Percentiles rank a stretch among this genome's conserved stretches.
These are phyloP conservation scores for Portunus trituberculatus DNA, from an alignment of 1,140 invertebrate genomes.

Conservation along the genomic window DNA sequence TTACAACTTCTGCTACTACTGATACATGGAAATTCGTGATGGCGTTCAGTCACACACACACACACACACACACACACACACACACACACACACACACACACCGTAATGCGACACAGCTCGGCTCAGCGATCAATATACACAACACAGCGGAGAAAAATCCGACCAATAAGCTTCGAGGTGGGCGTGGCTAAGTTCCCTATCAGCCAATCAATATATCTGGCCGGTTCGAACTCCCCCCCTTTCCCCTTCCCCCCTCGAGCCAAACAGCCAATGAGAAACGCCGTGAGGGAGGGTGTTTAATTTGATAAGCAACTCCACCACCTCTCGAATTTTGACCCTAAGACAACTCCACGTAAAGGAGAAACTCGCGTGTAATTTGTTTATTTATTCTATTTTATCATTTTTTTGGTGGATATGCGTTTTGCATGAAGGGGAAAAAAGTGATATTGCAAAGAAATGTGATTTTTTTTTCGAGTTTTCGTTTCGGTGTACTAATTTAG, in stretches of 20 bases:
- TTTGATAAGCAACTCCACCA: neutral
- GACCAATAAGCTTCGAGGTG: slow-evolving; percentile 65
- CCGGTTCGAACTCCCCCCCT: slow-evolving; percentile 59
- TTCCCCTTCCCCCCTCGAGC: neutral
- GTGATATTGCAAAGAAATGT: no score
- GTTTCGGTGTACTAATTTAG: neutral
- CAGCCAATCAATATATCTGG: slow-evolving; percentile 70
- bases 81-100: neutral
- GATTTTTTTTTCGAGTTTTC: no score
- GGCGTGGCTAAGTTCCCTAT: slow-evolving; percentile 65
- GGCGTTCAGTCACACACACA: no score
- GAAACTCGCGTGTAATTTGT: no score
- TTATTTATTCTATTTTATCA: no score
- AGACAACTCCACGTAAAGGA: neutral
- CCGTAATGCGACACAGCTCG: slow-evolving; percentile 40
- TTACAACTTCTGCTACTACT: neutral
- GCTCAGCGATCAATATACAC: slow-evolving; percentile 64
- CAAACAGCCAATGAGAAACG: slow-evolving; percentile 50
- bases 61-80: no score
- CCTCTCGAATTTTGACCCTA: neutral
- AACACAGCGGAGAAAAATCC: slow-evolving; percentile 59
- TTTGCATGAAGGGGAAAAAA: no score
- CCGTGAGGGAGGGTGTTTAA: slow-evolving; percentile 43
- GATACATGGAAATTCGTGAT: no score
- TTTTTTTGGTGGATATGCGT: no score